Conservation (phyloP, 2,888 invertebrate species). For the Listrodromus nycthemerus region DNA sequence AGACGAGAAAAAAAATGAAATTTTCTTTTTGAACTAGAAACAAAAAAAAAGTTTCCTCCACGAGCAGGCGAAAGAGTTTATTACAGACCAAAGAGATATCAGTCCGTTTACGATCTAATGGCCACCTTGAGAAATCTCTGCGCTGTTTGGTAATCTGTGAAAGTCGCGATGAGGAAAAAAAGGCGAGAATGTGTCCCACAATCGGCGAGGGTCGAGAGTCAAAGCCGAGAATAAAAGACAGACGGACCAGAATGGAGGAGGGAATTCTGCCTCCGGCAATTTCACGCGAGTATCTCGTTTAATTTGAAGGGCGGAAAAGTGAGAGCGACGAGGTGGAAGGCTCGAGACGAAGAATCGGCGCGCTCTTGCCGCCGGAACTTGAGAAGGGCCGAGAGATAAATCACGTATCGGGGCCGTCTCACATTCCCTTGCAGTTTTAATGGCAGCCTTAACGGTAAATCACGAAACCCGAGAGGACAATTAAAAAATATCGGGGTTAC, state of each 20-base stretch:
- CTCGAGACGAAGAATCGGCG: constrained; percentile 32
- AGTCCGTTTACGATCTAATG: background rate
- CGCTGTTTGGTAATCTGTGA: background rate
- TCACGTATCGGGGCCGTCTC: constrained; percentile 62
- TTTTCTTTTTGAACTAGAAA: too few relatives aligned
- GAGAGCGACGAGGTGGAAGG: constrained; percentile 36
- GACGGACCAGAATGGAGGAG: background rate
- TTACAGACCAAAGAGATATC: background rate
- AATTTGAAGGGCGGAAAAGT: constrained; percentile 58
- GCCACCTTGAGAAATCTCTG: background rate
- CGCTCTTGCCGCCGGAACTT: constrained; percentile 10
- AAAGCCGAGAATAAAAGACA: background rate
- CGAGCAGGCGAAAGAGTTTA: background rate
- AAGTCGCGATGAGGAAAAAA: background rate
- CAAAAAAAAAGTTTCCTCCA: background rate
- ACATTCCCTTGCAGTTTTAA: constrained; percentile 23
- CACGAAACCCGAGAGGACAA: constrained; percentile 7
- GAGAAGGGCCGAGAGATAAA: constrained; percentile 59
- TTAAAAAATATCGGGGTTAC: constrained; percentile 23
- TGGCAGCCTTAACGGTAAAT: background rate
- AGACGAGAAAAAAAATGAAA: too few relatives aligned
- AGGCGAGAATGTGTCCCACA: background rate
- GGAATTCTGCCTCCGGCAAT: background rate
- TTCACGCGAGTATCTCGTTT: constrained; percentile 37
- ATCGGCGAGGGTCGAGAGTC: background rate